Evolutionary conservation across 2,797 vertebrate genomes (phyloP).

Genomic region (Hemibagrus guttatus): DNA sequence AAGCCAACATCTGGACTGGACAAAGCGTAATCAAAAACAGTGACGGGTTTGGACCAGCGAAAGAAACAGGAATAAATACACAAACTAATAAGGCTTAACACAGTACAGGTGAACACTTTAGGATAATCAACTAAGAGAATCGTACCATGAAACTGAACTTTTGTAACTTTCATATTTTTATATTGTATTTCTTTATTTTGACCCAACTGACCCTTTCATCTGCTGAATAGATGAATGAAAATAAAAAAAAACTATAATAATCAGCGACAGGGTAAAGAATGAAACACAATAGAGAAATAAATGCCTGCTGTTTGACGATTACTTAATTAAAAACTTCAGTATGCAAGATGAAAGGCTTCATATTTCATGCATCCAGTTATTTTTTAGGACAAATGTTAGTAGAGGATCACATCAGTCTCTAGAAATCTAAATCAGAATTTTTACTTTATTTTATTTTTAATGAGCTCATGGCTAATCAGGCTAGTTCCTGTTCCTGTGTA

Average conservation of each 20-base stretch:
- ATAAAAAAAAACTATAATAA: no score
- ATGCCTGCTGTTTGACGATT: not conserved
- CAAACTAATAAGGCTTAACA: not conserved
- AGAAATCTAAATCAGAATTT: not conserved
- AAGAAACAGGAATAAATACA: not conserved
- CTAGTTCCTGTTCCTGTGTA: not conserved
- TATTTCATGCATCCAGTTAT: not conserved
- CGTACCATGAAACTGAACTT: not conserved
- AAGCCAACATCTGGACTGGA: not conserved
- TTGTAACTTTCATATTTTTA: no score
- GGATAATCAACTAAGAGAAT: not conserved
- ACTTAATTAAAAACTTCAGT: not conserved
- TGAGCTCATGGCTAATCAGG: not conserved
- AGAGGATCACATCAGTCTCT: not conserved
- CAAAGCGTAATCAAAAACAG: not conserved
- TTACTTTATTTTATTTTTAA: not conserved
- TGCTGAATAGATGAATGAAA: not conserved
- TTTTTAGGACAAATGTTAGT: not conserved
- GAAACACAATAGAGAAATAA: not conserved
- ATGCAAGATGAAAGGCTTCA: not conserved
- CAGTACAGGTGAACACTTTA: not conserved
- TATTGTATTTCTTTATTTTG: no score
- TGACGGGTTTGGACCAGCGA: no score
- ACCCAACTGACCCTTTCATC: no score
- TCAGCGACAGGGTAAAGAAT: not conserved